Conservation (phyloP, 2,797 vertebrate species). For the Varecia variegata region DNA sequence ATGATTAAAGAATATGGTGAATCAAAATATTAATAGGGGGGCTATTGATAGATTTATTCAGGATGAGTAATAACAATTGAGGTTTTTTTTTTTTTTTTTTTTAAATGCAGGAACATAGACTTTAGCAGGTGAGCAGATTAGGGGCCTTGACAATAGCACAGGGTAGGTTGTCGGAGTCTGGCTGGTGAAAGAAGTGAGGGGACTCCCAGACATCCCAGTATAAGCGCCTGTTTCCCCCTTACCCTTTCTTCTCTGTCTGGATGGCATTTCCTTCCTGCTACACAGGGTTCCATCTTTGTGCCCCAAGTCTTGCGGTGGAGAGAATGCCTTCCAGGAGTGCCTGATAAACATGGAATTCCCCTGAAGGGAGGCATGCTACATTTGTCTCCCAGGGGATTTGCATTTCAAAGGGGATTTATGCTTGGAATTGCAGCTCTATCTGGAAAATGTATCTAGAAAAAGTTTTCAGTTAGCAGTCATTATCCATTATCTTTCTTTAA, state of each 20-base stretch:
- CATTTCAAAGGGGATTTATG: background rate
- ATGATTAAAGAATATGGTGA: background rate
- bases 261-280: background rate
- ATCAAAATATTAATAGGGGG: background rate
- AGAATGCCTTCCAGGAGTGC: background rate
- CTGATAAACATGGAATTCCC: background rate
- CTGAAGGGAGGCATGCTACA: background rate
- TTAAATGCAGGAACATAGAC: background rate
- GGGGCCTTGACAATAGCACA: background rate
- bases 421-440: background rate
- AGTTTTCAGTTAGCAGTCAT: background rate
- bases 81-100: background rate
- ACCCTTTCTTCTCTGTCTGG: background rate
- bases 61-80: background rate
- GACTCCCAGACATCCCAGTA: background rate
- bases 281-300: background rate
- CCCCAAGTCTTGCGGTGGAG: background rate
- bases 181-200: background rate
- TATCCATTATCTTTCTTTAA: background rate
- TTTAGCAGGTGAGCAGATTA: background rate
- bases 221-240: rapidly evolving
- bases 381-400: background rate
- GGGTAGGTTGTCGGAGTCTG: background rate
- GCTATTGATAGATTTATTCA: background rate
- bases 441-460: background rate